These are phyloP conservation scores for Lordiphosa fenestrarum DNA, from an alignment of 2,888 invertebrate species.

Conservation along the genomic window DNA sequence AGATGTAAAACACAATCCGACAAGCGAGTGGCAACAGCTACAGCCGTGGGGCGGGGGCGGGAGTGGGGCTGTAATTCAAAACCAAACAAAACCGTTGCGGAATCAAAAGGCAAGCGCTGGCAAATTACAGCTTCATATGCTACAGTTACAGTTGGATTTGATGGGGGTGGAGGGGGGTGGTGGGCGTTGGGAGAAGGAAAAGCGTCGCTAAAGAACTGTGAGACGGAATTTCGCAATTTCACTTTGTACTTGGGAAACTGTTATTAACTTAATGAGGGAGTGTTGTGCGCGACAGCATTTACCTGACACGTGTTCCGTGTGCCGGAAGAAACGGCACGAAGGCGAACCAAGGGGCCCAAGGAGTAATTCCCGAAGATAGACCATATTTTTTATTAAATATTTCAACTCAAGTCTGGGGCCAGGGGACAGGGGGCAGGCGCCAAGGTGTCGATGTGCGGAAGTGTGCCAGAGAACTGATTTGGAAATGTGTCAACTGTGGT, in stretches of 20 bases:
- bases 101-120: conserved; percentile 59
- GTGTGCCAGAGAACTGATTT: conserved; percentile 6
- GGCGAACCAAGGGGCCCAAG: conserved; percentile 17
- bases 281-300: conserved; percentile 51
- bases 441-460: conserved; percentile 14
- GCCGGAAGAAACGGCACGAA: conserved; percentile 16
- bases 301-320: conserved; percentile 70
- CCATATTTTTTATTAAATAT: conserved; percentile 5
- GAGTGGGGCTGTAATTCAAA: conserved; percentile 63
- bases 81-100: conserved; percentile 65
- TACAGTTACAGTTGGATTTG: conserved; percentile 45
- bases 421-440: neutral
- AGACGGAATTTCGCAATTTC: conserved; percentile 70
- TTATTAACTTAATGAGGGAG: conserved; percentile 76
- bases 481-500: conserved; percentile 1
- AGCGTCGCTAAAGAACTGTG: conserved; percentile 43
- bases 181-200: neutral
- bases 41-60: conserved; percentile 2
- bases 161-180: neutral
- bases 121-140: conserved; percentile 48
- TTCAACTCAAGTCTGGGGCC: no score
- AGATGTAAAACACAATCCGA: conserved; percentile 72
- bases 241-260: conserved; percentile 73
- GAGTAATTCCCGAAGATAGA: neutral
- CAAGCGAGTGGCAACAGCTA: conserved; percentile 27